A percentile compares a stretch with the other conserved stretches of the same genome.
Evolutionary conservation across 2,797 vertebrate genomes (phyloP).

Genomic region (Adrianichthys oophorus): DNA sequence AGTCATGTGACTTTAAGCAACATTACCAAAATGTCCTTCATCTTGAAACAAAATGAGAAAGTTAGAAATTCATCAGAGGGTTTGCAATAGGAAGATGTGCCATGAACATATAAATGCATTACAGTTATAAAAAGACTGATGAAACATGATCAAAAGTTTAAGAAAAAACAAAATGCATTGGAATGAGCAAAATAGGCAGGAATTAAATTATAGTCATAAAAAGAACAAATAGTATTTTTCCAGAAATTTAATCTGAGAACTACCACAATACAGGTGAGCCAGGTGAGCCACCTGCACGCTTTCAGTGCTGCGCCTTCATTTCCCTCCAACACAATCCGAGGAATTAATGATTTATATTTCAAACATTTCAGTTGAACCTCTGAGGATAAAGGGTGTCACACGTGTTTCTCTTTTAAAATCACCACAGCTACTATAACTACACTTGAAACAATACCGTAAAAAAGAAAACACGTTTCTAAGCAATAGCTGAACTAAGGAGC

Average conservation of each 20-base stretch:
- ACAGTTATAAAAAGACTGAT: conserved; percentile 14
- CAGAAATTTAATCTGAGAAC: no score
- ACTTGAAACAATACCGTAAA: no score
- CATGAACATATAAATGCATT: conserved; percentile 3
- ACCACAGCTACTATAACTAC: no score
- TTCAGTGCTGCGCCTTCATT: no score
- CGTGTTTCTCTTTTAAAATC: background rate
- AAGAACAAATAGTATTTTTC: no score
- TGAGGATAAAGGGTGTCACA: background rate
- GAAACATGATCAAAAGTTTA: conserved; percentile 7
- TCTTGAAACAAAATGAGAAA: background rate
- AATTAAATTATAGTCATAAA: no score
- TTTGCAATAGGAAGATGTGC: background rate
- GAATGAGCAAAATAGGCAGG: no score
- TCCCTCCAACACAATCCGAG: no score
- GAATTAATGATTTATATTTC: no score
- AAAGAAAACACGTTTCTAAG: no score
- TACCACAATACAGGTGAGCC: no score
- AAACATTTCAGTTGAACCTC: background rate
- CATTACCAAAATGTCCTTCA: background rate
- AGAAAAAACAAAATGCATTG: background rate
- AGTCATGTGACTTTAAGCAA: conserved; percentile 8
- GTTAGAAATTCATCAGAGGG: background rate
- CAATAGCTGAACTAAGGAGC: conserved; percentile 12
- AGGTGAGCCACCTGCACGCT: no score